phyloP scores from a whole-genome alignment of 1,140 invertebrate genomes.

The Zaprionus inermis region DNA sequence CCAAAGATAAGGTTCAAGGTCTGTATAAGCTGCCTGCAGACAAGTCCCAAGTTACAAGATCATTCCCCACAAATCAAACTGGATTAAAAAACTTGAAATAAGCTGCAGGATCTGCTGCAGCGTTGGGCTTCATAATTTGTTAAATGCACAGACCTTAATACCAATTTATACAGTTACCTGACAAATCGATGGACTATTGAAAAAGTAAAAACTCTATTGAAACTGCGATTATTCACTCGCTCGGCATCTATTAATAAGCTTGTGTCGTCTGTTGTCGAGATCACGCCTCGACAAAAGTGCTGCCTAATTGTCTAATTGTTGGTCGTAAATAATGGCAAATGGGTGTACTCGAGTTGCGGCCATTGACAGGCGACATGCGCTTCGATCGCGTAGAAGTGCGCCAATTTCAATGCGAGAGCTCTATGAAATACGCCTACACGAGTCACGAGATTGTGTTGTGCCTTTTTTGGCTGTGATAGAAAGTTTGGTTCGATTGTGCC shows the following conservation, averaged over 20 bases:
- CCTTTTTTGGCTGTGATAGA: slow-evolving; percentile 22
- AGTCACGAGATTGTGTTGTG: slow-evolving; percentile 3
- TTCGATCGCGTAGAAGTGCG: slow-evolving; percentile 12
- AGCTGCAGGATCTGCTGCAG: slow-evolving; percentile 24
- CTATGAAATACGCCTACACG: slow-evolving; percentile 43
- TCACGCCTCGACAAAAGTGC: slow-evolving; percentile 53
- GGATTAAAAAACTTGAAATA: slow-evolving; percentile 48
- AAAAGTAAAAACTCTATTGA: slow-evolving; percentile 13
- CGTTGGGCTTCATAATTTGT: neutral
- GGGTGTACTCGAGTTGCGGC: slow-evolving; percentile 32
- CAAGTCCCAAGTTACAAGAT: slow-evolving; percentile 1
- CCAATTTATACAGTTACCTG: slow-evolving; percentile 4
- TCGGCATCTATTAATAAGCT: slow-evolving; percentile 62
- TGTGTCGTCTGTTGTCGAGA: slow-evolving; percentile 42
- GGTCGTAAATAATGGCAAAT: slow-evolving; percentile 55
- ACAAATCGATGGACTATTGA: slow-evolving; percentile 5
- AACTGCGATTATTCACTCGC: slow-evolving; percentile 29
- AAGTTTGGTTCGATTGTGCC: slow-evolving; percentile 19
- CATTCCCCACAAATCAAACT: slow-evolving; percentile 35
- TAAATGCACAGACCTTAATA: neutral
- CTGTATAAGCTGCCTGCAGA: slow-evolving; percentile 19
- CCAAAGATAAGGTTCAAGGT: slow-evolving; percentile 62
- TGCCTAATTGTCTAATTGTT: slow-evolving; percentile 71
- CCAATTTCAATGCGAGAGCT: slow-evolving; percentile 35
- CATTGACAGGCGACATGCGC: slow-evolving; percentile 55